Evolutionary conservation across 2,113 vertebrate species (phyloP).

Genomic region (Coptodon rendalli): DNA sequence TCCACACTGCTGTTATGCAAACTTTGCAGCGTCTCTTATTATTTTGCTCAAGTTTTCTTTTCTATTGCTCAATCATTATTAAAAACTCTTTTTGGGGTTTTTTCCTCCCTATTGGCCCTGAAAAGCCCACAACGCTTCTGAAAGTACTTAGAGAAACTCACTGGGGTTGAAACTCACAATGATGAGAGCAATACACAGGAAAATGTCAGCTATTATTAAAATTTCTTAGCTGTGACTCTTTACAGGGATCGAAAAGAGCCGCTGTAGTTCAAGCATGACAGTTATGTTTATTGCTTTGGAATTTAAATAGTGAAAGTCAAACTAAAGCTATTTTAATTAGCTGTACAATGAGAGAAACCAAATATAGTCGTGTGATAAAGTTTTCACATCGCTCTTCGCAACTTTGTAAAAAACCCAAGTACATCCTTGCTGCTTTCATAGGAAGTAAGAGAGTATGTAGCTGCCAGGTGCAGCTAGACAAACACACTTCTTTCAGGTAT

Average conservation of each 20-base stretch:
- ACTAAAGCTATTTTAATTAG: not conserved
- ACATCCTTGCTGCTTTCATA: not conserved
- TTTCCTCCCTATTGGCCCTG: not conserved
- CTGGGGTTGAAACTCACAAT: not conserved
- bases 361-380: not conserved
- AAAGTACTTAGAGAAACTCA: not conserved
- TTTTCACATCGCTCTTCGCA: not conserved
- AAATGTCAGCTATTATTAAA: slow-evolving; percentile 2
- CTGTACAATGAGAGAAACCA: not conserved
- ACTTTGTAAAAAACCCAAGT: not conserved
- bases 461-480: not conserved
- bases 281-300: not conserved
- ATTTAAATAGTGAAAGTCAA: not conserved
- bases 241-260: not conserved
- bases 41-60: not conserved
- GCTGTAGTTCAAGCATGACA: not conserved
- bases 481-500: not conserved
- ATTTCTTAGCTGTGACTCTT: not conserved
- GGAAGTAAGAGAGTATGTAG: not conserved
- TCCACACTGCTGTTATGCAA: not conserved
- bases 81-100: accelerated
- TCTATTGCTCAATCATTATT: not conserved
- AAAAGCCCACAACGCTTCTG: not conserved
- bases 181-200: not conserved
- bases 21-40: not conserved